A percentile compares a stretch with the other conserved stretches of the same genome.
These are phyloP conservation scores for Rhagoletis pomonella DNA, from an alignment of 1,140 invertebrate genomes.

Conservation along the genomic window DNA sequence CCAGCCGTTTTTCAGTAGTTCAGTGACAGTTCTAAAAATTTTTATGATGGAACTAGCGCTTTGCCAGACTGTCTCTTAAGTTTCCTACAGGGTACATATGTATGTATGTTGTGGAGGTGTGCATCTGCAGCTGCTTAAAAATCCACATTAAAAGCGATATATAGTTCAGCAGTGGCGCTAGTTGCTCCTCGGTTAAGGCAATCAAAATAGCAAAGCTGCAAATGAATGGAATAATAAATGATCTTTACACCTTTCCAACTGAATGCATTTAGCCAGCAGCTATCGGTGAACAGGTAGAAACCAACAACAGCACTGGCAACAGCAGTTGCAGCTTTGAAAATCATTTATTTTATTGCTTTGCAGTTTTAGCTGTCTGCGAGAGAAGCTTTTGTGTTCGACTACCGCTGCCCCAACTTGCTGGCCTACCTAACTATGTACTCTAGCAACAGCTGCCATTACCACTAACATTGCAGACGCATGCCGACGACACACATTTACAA, in stretches of 20 bases:
- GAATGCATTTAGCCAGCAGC: slow-evolving; percentile 4
- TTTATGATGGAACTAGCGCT: too few species aligned
- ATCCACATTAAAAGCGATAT: slow-evolving; percentile 12
- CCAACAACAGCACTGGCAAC: not conserved
- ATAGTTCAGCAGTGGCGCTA: not conserved
- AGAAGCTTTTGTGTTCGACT: not conserved
- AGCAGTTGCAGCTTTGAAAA: not conserved
- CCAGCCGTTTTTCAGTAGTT: too few species aligned
- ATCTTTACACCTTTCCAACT: slow-evolving; percentile 31
- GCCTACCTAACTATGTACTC: not conserved
- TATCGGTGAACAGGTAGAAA: not conserved
- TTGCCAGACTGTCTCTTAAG: too few species aligned
- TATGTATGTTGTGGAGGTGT: not conserved
- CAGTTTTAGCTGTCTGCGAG: not conserved
- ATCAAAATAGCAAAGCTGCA: slow-evolving; percentile 26
- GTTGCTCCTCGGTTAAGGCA: not conserved
- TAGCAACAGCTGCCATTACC: not conserved
- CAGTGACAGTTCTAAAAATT: too few species aligned
- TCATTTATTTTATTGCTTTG: slow-evolving; percentile 42
- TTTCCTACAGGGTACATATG: not conserved
- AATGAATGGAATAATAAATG: slow-evolving; percentile 51
- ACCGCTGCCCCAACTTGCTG: not conserved
- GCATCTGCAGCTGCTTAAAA: not conserved
- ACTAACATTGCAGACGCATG: not conserved
- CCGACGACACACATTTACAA: not conserved